Evolutionary conservation across 1,140 invertebrate species (phyloP).

Genomic region (Drosophila subpulchrella): DNA sequence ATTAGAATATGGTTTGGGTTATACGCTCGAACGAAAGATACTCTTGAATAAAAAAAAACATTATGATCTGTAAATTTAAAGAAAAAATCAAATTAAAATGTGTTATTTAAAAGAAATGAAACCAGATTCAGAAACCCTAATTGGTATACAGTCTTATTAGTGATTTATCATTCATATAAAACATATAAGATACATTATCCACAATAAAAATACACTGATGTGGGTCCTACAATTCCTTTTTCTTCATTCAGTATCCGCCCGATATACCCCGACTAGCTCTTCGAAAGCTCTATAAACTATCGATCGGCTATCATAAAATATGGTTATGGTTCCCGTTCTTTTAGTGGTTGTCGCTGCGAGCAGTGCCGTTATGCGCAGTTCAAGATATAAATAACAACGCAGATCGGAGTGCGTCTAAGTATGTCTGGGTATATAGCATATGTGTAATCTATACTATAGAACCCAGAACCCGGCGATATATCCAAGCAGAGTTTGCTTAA

Average conservation of each 20-base stretch:
- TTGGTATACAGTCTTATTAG: no score
- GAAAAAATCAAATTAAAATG: no score
- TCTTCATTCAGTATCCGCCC: no score
- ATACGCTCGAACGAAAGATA: neutral
- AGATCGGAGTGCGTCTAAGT: constrained; percentile 18
- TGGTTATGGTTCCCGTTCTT: constrained; percentile 33
- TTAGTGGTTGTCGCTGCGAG: constrained; percentile 2
- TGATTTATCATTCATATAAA: no score
- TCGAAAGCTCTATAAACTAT: neutral
- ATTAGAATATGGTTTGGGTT: neutral
- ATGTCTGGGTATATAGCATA: neutral
- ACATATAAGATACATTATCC: no score
- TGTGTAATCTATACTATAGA: constrained; percentile 1
- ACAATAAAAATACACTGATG: no score
- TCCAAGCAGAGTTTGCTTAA: constrained; percentile 20
- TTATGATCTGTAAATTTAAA: no score
- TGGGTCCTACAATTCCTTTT: no score
- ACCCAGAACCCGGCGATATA: neutral
- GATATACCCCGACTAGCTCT: constrained; percentile 1
- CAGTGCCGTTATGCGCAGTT: constrained; percentile 43
- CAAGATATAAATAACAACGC: constrained; percentile 33
- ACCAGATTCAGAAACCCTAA: no score
- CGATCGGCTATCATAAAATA: constrained; percentile 32
- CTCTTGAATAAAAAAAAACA: neutral
- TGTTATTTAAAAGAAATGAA: no score